A percentile compares a stretch with the other conserved stretches of the same genome.
phyloP scores from a whole-genome alignment of 1,140 invertebrate species.

The Xylocopa sonorina region DNA sequence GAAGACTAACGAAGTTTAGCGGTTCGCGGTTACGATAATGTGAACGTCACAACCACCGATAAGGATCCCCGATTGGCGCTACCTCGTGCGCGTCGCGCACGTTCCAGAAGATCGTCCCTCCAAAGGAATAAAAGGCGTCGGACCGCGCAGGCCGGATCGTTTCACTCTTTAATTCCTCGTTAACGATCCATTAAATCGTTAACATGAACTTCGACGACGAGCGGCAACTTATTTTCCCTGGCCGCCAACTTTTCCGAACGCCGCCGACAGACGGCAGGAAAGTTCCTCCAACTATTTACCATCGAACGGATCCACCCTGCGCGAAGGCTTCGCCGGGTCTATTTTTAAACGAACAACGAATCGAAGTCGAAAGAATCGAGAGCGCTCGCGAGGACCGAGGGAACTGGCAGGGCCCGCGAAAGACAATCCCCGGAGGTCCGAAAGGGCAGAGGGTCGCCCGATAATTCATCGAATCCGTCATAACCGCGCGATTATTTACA shows the following conservation, averaged over 20 bases:
- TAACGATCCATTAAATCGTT: background rate
- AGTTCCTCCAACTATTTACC: background rate
- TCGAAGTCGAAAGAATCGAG: conserved; percentile 1
- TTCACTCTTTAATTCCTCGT: background rate
- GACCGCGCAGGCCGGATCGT: background rate
- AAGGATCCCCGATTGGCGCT: conserved; percentile 47
- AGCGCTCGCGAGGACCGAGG: background rate
- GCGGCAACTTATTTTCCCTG: background rate
- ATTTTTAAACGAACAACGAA: background rate
- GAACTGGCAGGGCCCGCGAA: conserved; percentile 1
- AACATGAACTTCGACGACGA: background rate
- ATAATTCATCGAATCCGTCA: conserved; percentile 50
- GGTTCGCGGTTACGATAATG: conserved; percentile 63
- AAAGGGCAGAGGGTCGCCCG: conserved; percentile 2
- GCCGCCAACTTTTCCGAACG: background rate
- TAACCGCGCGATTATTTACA: conserved; percentile 25
- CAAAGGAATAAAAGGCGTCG: background rate
- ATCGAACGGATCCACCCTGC: too few species aligned
- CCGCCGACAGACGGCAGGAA: background rate
- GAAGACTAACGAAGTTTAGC: conserved; percentile 66
- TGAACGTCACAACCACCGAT: conserved; percentile 63
- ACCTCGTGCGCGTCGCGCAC: conserved; percentile 5
- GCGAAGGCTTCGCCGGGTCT: background rate
- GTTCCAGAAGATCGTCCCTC: background rate
- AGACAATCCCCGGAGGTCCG: conserved; percentile 11